Evolutionary conservation across 2,113 vertebrate genomes (phyloP).

Genomic region (Phrynosoma platyrhinos): DNA sequence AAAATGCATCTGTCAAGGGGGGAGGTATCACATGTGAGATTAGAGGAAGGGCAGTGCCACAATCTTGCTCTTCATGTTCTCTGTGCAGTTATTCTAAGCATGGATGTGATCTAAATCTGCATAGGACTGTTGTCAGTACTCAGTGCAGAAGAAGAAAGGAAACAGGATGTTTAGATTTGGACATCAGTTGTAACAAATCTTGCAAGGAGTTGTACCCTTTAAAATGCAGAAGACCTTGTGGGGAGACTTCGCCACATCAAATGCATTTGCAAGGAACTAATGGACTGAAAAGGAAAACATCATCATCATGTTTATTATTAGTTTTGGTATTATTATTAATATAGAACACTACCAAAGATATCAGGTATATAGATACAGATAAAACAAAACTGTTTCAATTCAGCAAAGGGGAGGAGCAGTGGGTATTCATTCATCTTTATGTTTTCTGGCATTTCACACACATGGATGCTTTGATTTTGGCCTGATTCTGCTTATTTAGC

Average conservation of each 20-base stretch:
- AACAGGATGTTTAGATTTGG: neutral
- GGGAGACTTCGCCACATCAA: neutral
- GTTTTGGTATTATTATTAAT: neutral
- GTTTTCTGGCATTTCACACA: neutral
- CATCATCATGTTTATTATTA: neutral
- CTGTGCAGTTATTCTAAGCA: neutral
- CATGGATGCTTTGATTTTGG: accelerated
- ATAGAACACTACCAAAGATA: neutral
- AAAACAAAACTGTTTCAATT: neutral
- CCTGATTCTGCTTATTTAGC: accelerated
- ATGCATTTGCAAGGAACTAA: neutral
- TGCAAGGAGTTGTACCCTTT: neutral
- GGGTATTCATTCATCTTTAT: neutral
- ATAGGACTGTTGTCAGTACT: neutral
- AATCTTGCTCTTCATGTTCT: neutral
- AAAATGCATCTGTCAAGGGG: neutral
- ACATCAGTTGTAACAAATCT: neutral
- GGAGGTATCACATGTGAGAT: neutral
- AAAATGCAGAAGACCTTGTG: neutral
- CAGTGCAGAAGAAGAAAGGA: neutral
- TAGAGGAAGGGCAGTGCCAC: neutral
- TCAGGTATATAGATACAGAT: neutral
- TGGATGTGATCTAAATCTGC: neutral
- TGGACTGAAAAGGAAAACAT: neutral
- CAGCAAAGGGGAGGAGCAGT: neutral